These are phyloP conservation scores for Euwallacea similis DNA, from an alignment of 1,140 invertebrate genomes.

Conservation along the genomic window DNA sequence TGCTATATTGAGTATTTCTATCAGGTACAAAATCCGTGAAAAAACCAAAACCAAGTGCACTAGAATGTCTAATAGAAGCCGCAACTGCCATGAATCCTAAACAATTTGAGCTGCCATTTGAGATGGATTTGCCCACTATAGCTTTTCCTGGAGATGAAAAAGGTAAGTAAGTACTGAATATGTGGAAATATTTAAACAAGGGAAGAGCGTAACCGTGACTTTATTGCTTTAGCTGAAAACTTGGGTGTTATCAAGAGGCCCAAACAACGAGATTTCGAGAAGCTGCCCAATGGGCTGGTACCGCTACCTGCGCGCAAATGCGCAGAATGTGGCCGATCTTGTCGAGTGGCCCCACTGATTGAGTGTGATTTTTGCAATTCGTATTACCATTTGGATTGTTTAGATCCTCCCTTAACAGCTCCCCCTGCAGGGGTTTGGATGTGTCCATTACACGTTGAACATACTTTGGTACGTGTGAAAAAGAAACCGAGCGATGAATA, in stretches of 20 bases:
- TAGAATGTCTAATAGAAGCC: constrained; percentile 77
- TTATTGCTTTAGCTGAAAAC: constrained; percentile 23
- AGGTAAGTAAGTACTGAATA: constrained; percentile 51
- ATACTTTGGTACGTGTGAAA: constrained; percentile 69
- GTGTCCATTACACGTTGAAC: constrained; percentile 95
- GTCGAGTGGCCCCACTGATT: constrained; percentile 78
- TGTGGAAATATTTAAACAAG: not conserved
- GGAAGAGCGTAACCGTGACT: not conserved
- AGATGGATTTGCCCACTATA: constrained; percentile 70
- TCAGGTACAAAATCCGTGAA: constrained; percentile 44
- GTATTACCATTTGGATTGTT: constrained; percentile 89
- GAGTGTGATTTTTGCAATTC: constrained; percentile 93
- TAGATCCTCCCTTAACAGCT: constrained; percentile 87
- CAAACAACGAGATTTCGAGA: constrained; percentile 43
- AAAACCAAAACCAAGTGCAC: constrained; percentile 60
- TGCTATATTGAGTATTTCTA: not conserved
- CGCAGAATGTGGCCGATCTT: constrained; percentile 81
- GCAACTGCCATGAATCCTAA: constrained; percentile 82
- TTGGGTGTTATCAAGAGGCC: constrained; percentile 29
- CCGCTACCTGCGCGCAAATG: constrained; percentile 77
- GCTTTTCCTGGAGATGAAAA: constrained; percentile 82
- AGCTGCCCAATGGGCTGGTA: constrained; percentile 39
- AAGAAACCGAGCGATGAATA: not conserved
- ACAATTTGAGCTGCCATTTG: constrained; percentile 83
- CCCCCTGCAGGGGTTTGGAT: constrained; percentile 90